phyloP scores from a whole-genome alignment of 2,113 vertebrate genomes.

The Cinclus mexicanus region DNA sequence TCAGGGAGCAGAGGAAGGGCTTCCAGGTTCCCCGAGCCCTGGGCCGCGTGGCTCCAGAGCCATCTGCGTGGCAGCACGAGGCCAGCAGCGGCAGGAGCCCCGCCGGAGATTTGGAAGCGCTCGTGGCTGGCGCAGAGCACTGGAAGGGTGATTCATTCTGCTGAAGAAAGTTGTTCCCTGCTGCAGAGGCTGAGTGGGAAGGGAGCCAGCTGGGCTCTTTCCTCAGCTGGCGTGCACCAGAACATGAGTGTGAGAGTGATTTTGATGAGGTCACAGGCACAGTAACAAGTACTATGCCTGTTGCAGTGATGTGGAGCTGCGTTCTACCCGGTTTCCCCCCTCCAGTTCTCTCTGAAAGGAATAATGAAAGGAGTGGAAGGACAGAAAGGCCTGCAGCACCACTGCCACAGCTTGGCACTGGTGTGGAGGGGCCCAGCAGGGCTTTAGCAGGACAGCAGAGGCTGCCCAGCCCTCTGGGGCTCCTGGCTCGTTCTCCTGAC shows the following conservation, averaged over 20 bases:
- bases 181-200: neutral
- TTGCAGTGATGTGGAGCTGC: neutral
- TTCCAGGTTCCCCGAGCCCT: neutral
- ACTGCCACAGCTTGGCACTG: neutral
- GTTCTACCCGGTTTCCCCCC: neutral
- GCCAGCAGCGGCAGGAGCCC: neutral
- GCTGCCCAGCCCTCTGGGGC: neutral
- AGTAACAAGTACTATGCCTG: neutral
- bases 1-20: neutral
- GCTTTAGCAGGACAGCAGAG: neutral
- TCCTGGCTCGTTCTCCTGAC: rapidly evolving
- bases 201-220: slow-evolving; percentile 1
- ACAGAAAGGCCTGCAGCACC: neutral
- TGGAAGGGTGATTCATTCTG: neutral
- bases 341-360: neutral
- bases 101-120: rapidly evolving
- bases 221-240: neutral
- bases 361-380: neutral
- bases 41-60: neutral
- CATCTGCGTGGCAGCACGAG: neutral
- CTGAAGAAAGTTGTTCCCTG: neutral
- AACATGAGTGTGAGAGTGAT: neutral
- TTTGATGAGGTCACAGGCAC: neutral
- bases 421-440: neutral
- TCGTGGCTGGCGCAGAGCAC: rapidly evolving